These are phyloP conservation scores for Chelmon rostratus DNA, from an alignment of 2,797 vertebrate genomes.

Conservation along the genomic window DNA sequence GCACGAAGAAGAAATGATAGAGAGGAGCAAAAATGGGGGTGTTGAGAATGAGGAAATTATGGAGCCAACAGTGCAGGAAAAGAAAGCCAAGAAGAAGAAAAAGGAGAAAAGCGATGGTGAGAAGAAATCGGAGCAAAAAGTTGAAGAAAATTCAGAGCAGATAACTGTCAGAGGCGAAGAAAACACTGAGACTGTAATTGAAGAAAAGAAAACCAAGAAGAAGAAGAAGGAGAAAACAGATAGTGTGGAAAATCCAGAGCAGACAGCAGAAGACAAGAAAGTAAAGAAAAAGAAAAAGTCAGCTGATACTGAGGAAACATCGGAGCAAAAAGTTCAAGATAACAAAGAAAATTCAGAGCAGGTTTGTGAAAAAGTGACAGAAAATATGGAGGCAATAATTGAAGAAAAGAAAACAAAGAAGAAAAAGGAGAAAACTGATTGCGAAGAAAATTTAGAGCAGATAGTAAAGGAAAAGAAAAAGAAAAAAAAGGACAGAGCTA, in stretches of 20 bases:
- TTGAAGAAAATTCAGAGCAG: not conserved
- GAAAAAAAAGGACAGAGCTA: conserved; percentile 23
- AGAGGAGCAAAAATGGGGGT: not conserved
- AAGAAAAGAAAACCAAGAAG: not conserved
- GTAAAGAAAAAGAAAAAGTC: not conserved
- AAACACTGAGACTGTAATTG: not conserved
- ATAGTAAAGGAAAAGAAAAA: conserved; percentile 40
- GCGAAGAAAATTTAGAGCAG: conserved; percentile 27
- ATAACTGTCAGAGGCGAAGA: not conserved
- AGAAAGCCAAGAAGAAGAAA: conserved; percentile 55
- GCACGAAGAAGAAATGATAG: not conserved
- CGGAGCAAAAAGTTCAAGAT: not conserved
- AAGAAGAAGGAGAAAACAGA: not conserved
- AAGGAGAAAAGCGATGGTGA: not conserved
- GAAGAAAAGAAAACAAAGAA: conserved; percentile 22
- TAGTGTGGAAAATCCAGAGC: conserved; percentile 22
- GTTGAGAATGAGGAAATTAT: not conserved
- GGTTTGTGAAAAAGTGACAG: conserved; percentile 9
- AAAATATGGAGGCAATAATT: conserved; percentile 7
- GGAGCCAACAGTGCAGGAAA: conserved; percentile 33
- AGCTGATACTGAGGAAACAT: not conserved
- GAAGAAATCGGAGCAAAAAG: not conserved
- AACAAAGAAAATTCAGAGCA: not conserved
- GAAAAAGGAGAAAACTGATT: not conserved
- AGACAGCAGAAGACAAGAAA: conserved; percentile 37